Base-by-base conservation (phyloP, 2,888 invertebrate genomes). In the Aelia acuminata region DNA sequence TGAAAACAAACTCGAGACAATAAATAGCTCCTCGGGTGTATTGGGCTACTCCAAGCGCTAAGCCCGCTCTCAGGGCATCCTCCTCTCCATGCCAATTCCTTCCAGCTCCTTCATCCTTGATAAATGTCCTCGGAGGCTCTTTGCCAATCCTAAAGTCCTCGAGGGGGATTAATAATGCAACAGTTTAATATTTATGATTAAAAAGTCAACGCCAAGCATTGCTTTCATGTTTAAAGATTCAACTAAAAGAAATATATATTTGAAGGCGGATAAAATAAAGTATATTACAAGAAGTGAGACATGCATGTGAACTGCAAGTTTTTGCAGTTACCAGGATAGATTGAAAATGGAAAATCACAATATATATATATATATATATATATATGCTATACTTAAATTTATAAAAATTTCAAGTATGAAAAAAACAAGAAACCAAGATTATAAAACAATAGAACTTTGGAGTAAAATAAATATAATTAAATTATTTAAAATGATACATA, bases 1-100 rank as follows among this genome's bases (percentile, higher is more conserved):
- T 80, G 80, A 80, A 80, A 80, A 80, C 80, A 80, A 80, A 80
- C 80, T 80, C n/a, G 39, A 80, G 80, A 80, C 80, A 80, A 80
- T 80, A 80, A 80, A 80, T 80, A 43, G 80, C 80, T 47, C n/a
- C 80, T 47, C 80, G 0, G 80, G n/a, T 80, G 80, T 39, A 80
- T 70, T 70, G 63, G 63, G 63, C 63, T 63, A 63, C 63, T 63
- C 63, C 63, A 63, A 31, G 63, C 15, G 26, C 75, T 80, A 47
- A 80, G 43, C 43, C 80, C 75, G 7, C 1, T 8, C 20, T 39
- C 10, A 39, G 22, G 22, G 75, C 20, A 80, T n/a, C 43, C 39
- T 10, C 39, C n/a, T 22, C 80, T 80, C 80, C n/a, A 80, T 80
- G 80, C 39, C 80, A 80, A 80, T 80, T 80, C 43, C 39, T 39